Percentiles rank a stretch among this genome's conserved stretches.
These are phyloP conservation scores for Cylas formicarius DNA, from an alignment of 1,140 invertebrate genomes.

Conservation along the genomic window DNA sequence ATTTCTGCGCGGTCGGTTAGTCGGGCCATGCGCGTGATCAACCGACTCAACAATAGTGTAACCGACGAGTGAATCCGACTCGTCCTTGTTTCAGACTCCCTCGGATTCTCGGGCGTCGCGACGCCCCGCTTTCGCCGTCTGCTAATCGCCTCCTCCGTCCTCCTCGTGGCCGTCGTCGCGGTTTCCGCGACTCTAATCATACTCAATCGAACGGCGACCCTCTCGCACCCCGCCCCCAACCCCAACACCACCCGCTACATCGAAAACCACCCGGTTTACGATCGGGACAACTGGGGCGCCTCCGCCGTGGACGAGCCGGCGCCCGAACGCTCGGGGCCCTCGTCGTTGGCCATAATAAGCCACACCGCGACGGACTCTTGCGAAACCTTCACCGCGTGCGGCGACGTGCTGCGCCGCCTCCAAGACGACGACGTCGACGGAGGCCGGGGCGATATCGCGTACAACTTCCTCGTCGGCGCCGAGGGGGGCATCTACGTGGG, in stretches of 20 bases:
- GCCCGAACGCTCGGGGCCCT: background rate
- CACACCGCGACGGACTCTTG: constrained; percentile 41
- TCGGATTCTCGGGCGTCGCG: constrained; percentile 1
- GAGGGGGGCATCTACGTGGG: constrained; percentile 58
- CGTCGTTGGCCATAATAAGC: constrained; percentile 42
- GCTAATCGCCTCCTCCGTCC: background rate
- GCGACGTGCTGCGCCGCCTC: constrained; percentile 39
- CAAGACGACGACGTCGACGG: constrained; percentile 38
- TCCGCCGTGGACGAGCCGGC: background rate
- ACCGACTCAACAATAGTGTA: too few species aligned
- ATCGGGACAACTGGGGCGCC: constrained; percentile 9
- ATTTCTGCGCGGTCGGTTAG: too few species aligned
- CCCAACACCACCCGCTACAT: constrained; percentile 2
- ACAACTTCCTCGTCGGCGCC: constrained; percentile 64
- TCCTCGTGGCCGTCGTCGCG: background rate
- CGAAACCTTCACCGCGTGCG: constrained; percentile 37
- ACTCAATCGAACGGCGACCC: background rate
- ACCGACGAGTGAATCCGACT: background rate
- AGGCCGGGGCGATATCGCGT: constrained; percentile 45
- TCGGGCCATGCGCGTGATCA: too few species aligned
- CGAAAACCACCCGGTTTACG: constrained; percentile 7
- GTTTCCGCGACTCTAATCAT: background rate
- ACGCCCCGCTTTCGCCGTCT: too few species aligned
- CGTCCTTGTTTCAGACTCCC: background rate
- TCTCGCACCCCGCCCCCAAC: background rate